Conservation (phyloP, 2,888 invertebrate genomes). For the Phymatocera aterrima region DNA sequence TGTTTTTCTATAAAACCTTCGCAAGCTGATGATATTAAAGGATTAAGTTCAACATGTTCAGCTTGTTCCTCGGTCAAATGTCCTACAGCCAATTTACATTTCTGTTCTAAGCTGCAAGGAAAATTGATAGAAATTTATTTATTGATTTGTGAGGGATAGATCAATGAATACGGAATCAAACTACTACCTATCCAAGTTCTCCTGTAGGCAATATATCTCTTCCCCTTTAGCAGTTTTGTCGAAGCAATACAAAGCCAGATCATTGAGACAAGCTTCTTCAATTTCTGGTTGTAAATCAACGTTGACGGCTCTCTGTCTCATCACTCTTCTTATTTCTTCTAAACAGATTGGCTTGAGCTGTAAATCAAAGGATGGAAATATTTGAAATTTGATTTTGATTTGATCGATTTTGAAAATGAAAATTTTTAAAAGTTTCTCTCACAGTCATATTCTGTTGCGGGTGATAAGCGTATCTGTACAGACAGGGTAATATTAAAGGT, state of each 20-base stretch:
- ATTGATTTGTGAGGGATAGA: not conserved
- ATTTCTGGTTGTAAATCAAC: constrained; percentile 97
- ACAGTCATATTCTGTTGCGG: constrained; percentile 71
- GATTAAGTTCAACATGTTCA: constrained; percentile 92
- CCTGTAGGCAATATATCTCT: constrained; percentile 95
- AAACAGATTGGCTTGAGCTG: constrained; percentile 77
- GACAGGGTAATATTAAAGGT: constrained; percentile 91
- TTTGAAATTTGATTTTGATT: not conserved
- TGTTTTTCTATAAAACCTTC: constrained; percentile 86
- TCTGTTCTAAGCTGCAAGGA: constrained; percentile 76
- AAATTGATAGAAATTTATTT: constrained; percentile 43
- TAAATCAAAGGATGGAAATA: not conserved
- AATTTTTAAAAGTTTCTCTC: constrained; percentile 50
- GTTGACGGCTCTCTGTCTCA: constrained; percentile 94
- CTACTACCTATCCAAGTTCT: constrained; percentile 80
- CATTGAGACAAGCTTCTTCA: constrained; percentile 92
- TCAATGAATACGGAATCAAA: not conserved
- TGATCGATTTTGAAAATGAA: constrained; percentile 41
- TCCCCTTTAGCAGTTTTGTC: constrained; percentile 91
- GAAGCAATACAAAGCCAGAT: constrained; percentile 89
- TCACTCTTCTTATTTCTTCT: constrained; percentile 91
- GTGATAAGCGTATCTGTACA: constrained; percentile 81
- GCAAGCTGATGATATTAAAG: constrained; percentile 90
- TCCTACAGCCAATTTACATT: constrained; percentile 86
- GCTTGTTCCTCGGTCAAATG: constrained; percentile 94